Base-by-base conservation (phyloP, 2,888 invertebrate species). In the Tiliacea citrago region DNA sequence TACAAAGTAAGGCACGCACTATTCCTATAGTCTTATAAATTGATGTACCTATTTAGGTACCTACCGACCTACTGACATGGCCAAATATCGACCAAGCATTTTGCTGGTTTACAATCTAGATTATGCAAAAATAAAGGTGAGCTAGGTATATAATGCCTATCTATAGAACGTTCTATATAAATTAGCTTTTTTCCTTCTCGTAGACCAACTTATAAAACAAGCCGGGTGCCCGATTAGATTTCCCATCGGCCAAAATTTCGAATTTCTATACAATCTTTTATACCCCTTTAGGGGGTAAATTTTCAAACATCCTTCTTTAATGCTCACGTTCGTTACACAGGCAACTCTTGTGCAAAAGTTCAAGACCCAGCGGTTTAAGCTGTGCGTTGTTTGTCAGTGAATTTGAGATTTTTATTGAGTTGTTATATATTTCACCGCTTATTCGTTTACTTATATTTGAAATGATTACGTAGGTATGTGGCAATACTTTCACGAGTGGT, bases 71-170 rank as follows among this genome's bases (percentile, higher is more conserved):
- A 51, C 9, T 68, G 29, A 53, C 73, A 51, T 47, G 21, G 63
- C 60, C 62, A 70, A 79, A 66, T 69, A 69, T 79, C 61, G 74
- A 79, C 45, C 68, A 66, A 61, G 29, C 45, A 51, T 55, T 79
- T 60, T 29, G 18, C 6, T 57, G 21, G 18, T 55, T 13, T 60
- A 47, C 24, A 57, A 42, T 49, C 49, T 35, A 76, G 9, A 62
- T 62, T 61, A 21, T 49, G 21, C 42, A 49, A 45, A 68, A 63
- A 53, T 73, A 35, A 67, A 57, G 35, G 24, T 45, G 13, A 51
- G 24, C 13, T 68, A 24, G 18, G 9, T 39, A n/a, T n/a, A n/a
- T n/a, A 24, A 47, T 35, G 18, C 12, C 10, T 49, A 42, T 76
- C 47, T 18, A n/a, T 47, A 39, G 21, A 61, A 57, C 4, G 16